Evolutionary conservation across 2,888 invertebrate genomes (phyloP).

Genomic region (Clistopyga incitator): DNA sequence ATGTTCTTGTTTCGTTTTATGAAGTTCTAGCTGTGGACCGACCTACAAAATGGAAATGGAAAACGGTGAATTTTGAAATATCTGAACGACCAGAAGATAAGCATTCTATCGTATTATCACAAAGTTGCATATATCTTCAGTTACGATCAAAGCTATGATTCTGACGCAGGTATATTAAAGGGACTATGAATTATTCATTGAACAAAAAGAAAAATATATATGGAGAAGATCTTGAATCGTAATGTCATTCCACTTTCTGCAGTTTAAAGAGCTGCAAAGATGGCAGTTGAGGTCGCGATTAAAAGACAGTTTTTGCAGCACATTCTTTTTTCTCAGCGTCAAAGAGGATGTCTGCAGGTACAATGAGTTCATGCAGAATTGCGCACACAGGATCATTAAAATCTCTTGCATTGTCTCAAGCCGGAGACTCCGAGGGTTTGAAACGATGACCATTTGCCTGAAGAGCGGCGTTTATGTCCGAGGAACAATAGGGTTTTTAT

Average conservation of each 20-base stretch:
- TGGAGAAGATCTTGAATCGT: slow-evolving; percentile 15
- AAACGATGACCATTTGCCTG: slow-evolving; percentile 50
- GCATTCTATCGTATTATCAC: slow-evolving; percentile 10
- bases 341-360: slow-evolving; percentile 52
- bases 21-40: background rate
- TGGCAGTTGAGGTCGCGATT: background rate
- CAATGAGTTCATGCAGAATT: slow-evolving; percentile 50
- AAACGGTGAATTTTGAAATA: slow-evolving; percentile 28
- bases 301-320: slow-evolving; percentile 13
- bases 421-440: slow-evolving; percentile 35
- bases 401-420: slow-evolving; percentile 61
- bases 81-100: slow-evolving; percentile 32
- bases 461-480: slow-evolving; percentile 58
- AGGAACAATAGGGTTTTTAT: slow-evolving; percentile 54
- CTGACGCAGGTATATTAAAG: slow-evolving; percentile 13
- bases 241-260: slow-evolving; percentile 45
- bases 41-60: background rate
- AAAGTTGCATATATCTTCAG: slow-evolving; percentile 15
- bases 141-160: slow-evolving; percentile 40
- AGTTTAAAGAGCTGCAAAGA: slow-evolving; percentile 25
- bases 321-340: slow-evolving; percentile 29
- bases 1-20: slow-evolving; percentile 20
- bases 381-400: slow-evolving; percentile 58
- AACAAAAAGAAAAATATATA: slow-evolving; percentile 2
- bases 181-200: slow-evolving; percentile 21